Evolutionary conservation across 1,140 invertebrate genomes (phyloP).

Genomic region (Drosophila eugracilis): DNA sequence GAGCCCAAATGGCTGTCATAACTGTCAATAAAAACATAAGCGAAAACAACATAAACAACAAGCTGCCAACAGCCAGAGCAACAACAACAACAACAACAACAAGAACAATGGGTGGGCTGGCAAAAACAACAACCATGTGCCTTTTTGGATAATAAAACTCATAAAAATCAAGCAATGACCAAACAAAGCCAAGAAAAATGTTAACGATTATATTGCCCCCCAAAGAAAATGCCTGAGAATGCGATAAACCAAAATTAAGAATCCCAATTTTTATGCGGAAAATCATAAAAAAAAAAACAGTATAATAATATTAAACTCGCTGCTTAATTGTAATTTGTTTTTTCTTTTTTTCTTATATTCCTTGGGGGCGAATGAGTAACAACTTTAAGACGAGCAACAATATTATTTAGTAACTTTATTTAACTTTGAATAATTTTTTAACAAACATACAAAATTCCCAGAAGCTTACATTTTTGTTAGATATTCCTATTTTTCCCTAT

Average conservation of each 20-base stretch:
- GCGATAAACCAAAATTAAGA: conserved; percentile 5
- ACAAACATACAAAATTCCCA: too few species aligned
- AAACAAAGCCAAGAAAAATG: conserved; percentile 22
- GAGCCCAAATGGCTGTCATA: conserved; percentile 27
- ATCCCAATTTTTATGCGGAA: conserved; percentile 14
- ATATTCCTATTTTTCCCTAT: too few species aligned
- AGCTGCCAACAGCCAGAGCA: neutral
- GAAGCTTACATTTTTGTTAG: too few species aligned
- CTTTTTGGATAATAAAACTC: conserved; percentile 25
- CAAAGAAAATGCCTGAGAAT: neutral
- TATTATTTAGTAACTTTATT: too few species aligned
- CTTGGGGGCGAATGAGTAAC: too few species aligned
- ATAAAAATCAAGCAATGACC: conserved; percentile 35
- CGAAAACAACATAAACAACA: conserved; percentile 25
- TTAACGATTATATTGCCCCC: conserved; percentile 15
- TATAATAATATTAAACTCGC: conserved; percentile 12
- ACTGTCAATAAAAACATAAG: conserved; percentile 34
- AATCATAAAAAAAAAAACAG: conserved; percentile 12
- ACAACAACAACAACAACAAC: neutral
- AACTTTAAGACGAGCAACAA: too few species aligned
- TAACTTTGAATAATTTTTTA: too few species aligned
- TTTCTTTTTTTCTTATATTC: too few species aligned
- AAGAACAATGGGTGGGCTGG: conserved; percentile 5
- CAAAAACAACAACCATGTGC: conserved; percentile 26
- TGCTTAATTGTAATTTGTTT: conserved; percentile 24